Percentiles rank a stretch among this genome's conserved stretches.
These are phyloP conservation scores for Epizoanthus scotinus DNA, from an alignment of 92 coral and sea anemone genomes.

Conservation along the genomic window DNA sequence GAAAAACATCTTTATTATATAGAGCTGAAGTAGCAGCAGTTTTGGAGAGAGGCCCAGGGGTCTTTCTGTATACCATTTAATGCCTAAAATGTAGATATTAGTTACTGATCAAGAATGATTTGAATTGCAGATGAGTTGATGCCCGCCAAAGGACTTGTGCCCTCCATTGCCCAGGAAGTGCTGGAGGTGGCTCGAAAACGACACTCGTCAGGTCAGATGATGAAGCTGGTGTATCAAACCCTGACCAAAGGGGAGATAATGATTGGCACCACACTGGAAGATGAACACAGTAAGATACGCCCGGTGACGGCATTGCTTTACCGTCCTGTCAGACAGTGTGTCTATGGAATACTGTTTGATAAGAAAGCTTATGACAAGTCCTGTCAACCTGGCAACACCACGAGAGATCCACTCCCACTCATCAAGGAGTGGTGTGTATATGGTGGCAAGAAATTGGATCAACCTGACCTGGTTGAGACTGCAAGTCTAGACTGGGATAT, in stretches of 20 bases:
- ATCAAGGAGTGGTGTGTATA: constrained; percentile 97
- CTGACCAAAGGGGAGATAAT: constrained; percentile 89
- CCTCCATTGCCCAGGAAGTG: constrained; percentile 78
- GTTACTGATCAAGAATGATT: neutral
- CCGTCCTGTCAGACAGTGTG: constrained; percentile 88
- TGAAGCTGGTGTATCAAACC: constrained; percentile 80
- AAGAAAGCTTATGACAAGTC: constrained; percentile 66
- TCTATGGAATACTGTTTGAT: constrained; percentile 92
- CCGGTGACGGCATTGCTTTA: constrained; percentile 80
- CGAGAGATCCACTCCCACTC: constrained; percentile 74
- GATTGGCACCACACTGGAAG: constrained; percentile 81
- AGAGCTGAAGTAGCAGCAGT: too few species aligned
- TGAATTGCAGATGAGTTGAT: constrained; percentile 25
- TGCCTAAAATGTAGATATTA: too few species aligned
- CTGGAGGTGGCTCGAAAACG: constrained; percentile 77
- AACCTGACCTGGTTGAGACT: constrained; percentile 89
- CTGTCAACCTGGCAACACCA: constrained; percentile 26
- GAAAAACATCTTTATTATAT: too few species aligned
- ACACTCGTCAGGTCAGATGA: constrained; percentile 90
- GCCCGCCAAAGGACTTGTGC: constrained; percentile 49
- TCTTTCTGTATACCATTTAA: too few species aligned
- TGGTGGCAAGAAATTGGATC: constrained; percentile 76
- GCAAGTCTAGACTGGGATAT: constrained; percentile 83
- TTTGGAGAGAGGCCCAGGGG: too few species aligned
- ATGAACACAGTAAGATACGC: constrained; percentile 76